Base-by-base conservation (phyloP, 2,797 vertebrate genomes). In the Tokudaia tokunoshimensis region DNA sequence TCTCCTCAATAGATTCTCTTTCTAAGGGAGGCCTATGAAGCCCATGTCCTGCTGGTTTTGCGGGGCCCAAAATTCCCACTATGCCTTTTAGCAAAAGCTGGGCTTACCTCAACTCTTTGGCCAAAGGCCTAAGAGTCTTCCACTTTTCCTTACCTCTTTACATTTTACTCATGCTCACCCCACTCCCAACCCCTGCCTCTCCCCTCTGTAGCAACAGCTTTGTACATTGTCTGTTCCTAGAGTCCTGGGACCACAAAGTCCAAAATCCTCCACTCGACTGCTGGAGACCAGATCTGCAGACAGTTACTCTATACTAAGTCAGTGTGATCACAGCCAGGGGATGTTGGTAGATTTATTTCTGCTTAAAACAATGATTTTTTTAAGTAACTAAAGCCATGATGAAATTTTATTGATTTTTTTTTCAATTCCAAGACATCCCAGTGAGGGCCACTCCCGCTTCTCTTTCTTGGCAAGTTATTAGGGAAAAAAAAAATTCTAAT, bases 341-440 rank as follows among this genome's bases (percentile, higher is more conserved):
- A 17, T 70, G 37, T 61, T 74, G 90, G 34, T 72, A 84, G 80
- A 78, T 90, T 95, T 95, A 91, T 81, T 91, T 95, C 89, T 95
- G 59, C 65, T 89, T 89, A 93, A 76, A 52, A 89, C 7, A 87
- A 37, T 61, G 63, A 84, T 96, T 82, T 80, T 75, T 79, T 52
- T 78, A 93, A 92, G 74, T 86, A 89, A 92, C 44, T 63, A 91
- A 96, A 91, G 50, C 44, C 44, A 89, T 82, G 61, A 92, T 89
- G 37, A 95, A 93, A 91, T 95, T 55, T 81, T 90, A 29, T 96
- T 20, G 12, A 75, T 65, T 79, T 82, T 79, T 83, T 92, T 93
- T 94, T 29, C 31, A 37, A 96, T 92, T 94, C 78, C 65, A 91
- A 95, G 72, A 81, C 24, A 52, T 50, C 74, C 92, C 59, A 91